These are phyloP conservation scores for Nerophis lumbriciformis DNA, from an alignment of 2,113 vertebrate genomes.

Conservation along the genomic window DNA sequence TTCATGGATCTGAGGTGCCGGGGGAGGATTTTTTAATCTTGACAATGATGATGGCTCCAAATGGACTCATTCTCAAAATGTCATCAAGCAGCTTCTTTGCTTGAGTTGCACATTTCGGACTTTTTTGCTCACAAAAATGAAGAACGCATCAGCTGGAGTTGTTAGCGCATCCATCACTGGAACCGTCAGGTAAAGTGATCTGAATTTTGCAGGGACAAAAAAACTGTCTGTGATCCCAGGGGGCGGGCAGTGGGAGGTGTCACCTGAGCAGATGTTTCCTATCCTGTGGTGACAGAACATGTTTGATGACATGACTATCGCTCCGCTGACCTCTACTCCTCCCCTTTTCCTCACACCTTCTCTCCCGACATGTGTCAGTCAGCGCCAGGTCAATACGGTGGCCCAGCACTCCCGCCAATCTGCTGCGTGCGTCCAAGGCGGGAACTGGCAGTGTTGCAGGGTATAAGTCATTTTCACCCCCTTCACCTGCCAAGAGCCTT, in stretches of 20 bases:
- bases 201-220: slow-evolving; percentile 16
- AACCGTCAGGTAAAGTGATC: slow-evolving; percentile 17
- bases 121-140: slow-evolving; percentile 21
- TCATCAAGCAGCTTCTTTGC: slow-evolving; percentile 31
- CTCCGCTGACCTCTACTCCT: slow-evolving; percentile 41
- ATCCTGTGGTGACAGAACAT: slow-evolving; percentile 13
- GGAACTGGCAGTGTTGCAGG: slow-evolving; percentile 30
- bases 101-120: slow-evolving; percentile 20
- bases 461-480: slow-evolving; percentile 28
- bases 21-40: slow-evolving; percentile 44
- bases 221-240: slow-evolving; percentile 33
- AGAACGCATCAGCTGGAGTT: slow-evolving; percentile 15
- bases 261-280: slow-evolving; percentile 52
- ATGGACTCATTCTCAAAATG: slow-evolving; percentile 47
- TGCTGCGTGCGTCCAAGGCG: slow-evolving; percentile 61
- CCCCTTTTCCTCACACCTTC: slow-evolving; percentile 44
- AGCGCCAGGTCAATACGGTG: slow-evolving; percentile 63
- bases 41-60: slow-evolving; percentile 45
- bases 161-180: slow-evolving; percentile 38
- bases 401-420: slow-evolving; percentile 48
- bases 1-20: slow-evolving; percentile 29
- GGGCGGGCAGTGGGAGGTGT: slow-evolving; percentile 5
- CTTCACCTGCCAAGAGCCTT: slow-evolving; percentile 51
- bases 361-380: slow-evolving; percentile 62
- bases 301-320: slow-evolving; percentile 39